Conservation (phyloP, 2,113 vertebrate species). For the Planiliza haematocheilus region DNA sequence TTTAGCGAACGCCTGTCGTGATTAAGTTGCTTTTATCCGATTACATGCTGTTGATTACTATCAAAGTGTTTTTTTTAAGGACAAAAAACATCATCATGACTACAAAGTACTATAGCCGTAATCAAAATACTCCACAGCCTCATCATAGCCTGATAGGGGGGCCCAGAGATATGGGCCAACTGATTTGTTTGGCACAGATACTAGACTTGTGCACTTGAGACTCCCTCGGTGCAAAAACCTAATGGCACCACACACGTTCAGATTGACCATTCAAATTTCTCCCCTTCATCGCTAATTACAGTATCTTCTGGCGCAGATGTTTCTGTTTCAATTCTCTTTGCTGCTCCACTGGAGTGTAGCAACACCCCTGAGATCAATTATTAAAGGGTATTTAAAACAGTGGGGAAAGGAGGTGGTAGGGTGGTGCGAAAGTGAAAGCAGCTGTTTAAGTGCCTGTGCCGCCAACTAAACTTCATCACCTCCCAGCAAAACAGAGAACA, state of each 20-base stretch:
- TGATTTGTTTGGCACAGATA: constrained; percentile 45
- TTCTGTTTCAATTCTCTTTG: constrained; percentile 69
- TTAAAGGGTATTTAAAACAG: constrained; percentile 78
- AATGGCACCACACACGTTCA: constrained; percentile 33
- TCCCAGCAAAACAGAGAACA: constrained; percentile 56
- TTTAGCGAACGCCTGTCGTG: too few species aligned
- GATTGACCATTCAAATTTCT: constrained; percentile 59
- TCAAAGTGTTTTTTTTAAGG: too few species aligned
- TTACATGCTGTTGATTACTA: too few species aligned
- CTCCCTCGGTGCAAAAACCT: constrained; percentile 44
- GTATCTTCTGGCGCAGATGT: constrained; percentile 65
- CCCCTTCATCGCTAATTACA: constrained; percentile 65
- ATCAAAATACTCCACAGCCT: constrained; percentile 43
- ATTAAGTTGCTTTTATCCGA: too few species aligned
- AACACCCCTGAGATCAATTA: constrained; percentile 79
- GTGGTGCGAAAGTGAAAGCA: constrained; percentile 54
- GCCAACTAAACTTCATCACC: constrained; percentile 60
- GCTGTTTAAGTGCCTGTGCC: constrained; percentile 53
- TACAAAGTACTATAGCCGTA: constrained; percentile 17
- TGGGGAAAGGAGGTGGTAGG: constrained; percentile 36
- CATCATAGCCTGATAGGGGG: constrained; percentile 36
- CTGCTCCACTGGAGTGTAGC: constrained; percentile 64
- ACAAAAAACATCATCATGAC: constrained; percentile 20
- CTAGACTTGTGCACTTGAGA: constrained; percentile 18
- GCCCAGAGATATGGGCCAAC: constrained; percentile 18